Base-by-base conservation (phyloP, 2,113 vertebrate genomes). In the Ammodytes dubius region DNA sequence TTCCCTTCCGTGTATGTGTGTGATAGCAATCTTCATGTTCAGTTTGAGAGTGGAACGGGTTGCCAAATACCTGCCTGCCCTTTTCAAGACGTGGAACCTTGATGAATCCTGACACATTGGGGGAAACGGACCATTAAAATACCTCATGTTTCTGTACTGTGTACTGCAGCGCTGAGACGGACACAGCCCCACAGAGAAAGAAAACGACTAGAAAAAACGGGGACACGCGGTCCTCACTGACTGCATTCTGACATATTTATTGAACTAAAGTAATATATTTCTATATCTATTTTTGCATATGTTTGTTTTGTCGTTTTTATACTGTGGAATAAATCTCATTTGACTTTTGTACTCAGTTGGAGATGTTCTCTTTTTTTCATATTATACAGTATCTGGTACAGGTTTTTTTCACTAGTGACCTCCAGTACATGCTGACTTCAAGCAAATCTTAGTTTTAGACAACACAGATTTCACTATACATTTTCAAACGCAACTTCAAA, bases 241-340 rank as follows among this genome's bases (percentile, higher is more conserved):
- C 87, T 92, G 89, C 84, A 84, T 86, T 92, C 79, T 93, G 83
- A 93, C 91, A 85, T 95, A 95, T 95, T 96, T 96, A 95, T 95
- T 96, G 42, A 93, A 94, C 88, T 91, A 96, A 95, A 96, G 89
- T 96, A 96, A 96, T 96, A 96, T 96, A 96, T 96, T 95, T 95
- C 81, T 90, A 73, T 89, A 88, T 93, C 90, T 95, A 94, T 95
- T 95, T 96, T 95, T 95, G 80, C 91, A 95, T 84, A 70, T 82
- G 79, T 92, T 88, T 93, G 88, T 93, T 66, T 70, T 90, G 87
- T 84, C 84, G 82, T 93, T 95, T 93, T 94, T 92, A 94, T 94
- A 95, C 93, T 7, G 60, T 84, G 84, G 64, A 95, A 95, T 95
- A 95, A 96, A 95, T 69, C 35, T 74, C 70, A 87, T 67, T 81